Evolutionary conservation across 2,797 vertebrate genomes (phyloP).

Genomic region (Phyllotis vaccarum): DNA sequence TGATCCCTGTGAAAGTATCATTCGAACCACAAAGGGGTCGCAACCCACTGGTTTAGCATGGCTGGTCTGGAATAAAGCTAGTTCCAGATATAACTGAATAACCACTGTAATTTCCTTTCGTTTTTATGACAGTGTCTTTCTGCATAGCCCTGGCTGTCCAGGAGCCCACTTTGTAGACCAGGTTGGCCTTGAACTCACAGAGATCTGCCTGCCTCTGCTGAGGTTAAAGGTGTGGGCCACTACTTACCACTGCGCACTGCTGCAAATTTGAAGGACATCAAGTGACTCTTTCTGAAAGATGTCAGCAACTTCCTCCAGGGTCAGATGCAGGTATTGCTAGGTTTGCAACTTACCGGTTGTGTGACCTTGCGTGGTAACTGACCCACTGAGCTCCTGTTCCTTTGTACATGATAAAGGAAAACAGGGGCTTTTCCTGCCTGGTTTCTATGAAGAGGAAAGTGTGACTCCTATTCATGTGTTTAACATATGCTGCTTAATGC

Average conservation of each 20-base stretch:
- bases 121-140: neutral
- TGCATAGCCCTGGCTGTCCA: neutral
- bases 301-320: conserved; percentile 48
- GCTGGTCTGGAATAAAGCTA: neutral
- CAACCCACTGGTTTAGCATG: neutral
- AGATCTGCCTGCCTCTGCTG: neutral
- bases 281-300: conserved; percentile 61
- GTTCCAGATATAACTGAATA: conserved; percentile 55
- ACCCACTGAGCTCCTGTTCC: too few relatives aligned
- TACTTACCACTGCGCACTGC: too few relatives aligned
- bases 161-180: neutral
- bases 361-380: neutral
- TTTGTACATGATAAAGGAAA: neutral
- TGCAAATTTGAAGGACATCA: conserved; percentile 67
- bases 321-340: neutral
- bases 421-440: neutral
- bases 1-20: neutral
- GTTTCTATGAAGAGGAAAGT: neutral
- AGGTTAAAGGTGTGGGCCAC: neutral
- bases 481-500: too few relatives aligned
- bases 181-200: neutral
- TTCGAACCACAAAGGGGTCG: neutral
- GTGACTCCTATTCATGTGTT: neutral
- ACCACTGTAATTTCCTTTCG: neutral
- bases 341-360: neutral